These are phyloP conservation scores for Synanthedon vespiformis DNA, from an alignment of 2,888 invertebrate species.

Conservation along the genomic window DNA sequence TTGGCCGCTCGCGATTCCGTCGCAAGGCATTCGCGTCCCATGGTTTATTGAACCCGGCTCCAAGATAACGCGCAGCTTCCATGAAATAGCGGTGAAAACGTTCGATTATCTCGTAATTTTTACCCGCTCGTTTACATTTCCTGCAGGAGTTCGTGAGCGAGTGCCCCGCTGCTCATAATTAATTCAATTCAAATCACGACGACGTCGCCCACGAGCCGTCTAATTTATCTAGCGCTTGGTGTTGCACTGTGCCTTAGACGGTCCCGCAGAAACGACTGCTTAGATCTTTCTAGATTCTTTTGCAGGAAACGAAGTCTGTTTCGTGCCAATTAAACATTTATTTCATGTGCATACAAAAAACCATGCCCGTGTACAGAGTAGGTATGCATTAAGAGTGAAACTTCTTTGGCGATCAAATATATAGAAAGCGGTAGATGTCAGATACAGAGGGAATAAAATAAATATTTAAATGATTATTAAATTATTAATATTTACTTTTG, in stretches of 20 bases:
- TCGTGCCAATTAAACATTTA: no score
- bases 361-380: no score
- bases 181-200: conserved; percentile 61
- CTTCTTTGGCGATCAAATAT: no score
- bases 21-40: conserved; percentile 35
- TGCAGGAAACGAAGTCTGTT: not conserved
- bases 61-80: conserved; percentile 45
- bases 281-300: not conserved
- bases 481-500: not conserved
- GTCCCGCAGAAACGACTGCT: not conserved
- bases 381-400: no score
- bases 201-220: conserved; percentile 51
- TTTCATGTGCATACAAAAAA: no score
- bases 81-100: conserved; percentile 37
- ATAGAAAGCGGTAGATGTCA: no score
- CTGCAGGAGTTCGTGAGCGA: conserved; percentile 44
- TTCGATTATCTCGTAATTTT: conserved; percentile 45
- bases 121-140: conserved; percentile 44
- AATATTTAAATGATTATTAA: not conserved
- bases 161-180: conserved; percentile 47
- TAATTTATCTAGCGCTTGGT: conserved; percentile 43
- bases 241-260: conserved; percentile 28
- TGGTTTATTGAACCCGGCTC: conserved; percentile 58
- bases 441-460: no score
- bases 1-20: conserved; percentile 48